Percentiles rank a stretch among this genome's conserved stretches.
Conservation (phyloP, 2,888 invertebrate genomes). For the Troides oblongomaculatus region DNA sequence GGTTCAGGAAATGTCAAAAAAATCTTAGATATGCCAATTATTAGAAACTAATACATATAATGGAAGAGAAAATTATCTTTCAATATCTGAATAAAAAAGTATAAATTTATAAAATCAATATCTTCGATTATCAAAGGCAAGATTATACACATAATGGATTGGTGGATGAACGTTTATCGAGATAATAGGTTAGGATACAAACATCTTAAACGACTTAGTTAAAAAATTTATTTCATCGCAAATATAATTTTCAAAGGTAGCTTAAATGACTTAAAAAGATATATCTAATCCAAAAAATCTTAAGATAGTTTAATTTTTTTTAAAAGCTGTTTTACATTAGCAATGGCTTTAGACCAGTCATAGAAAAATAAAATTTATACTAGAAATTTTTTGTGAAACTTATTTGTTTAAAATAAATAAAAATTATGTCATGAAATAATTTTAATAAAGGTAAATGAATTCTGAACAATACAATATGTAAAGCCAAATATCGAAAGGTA, state of each 20-base stretch:
- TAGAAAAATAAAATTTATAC: too few species aligned
- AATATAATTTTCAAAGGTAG: too few species aligned
- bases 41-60: too few species aligned
- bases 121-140: background rate
- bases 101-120: background rate
- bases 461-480: background rate
- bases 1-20: too few species aligned
- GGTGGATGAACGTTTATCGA: constrained; percentile 67
- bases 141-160: constrained; percentile 52
- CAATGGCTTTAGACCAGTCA: too few species aligned
- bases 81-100: too few species aligned
- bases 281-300: too few species aligned
- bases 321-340: too few species aligned
- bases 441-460: background rate
- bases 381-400: background rate
- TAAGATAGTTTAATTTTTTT: too few species aligned
- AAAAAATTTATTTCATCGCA: background rate
- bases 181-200: constrained; percentile 64
- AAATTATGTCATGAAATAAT: background rate
- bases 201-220: constrained; percentile 64
- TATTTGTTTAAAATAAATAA: background rate
- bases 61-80: too few species aligned
- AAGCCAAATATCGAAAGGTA: background rate
- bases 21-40: too few species aligned
- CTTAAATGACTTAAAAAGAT: too few species aligned